Percentiles rank a stretch among this genome's conserved stretches.
phyloP scores from a whole-genome alignment of 2,888 invertebrate species.

The Amphipoea lucens region DNA sequence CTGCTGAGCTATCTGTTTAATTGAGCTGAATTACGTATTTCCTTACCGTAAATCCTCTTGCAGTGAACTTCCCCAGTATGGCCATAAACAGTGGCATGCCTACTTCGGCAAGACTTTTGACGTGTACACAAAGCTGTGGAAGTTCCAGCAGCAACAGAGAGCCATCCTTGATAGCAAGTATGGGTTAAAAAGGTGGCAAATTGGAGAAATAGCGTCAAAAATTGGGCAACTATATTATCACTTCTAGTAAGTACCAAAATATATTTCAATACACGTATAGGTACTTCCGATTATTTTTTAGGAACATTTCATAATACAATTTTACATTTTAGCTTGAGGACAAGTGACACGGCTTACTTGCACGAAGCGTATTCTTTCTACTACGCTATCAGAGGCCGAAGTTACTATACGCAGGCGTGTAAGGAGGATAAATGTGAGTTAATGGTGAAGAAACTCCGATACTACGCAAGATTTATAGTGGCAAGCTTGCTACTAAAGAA shows the following conservation, averaged over 20 bases:
- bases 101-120: constrained; percentile 99
- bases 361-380: constrained; percentile 99
- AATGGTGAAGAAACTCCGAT: constrained; percentile 98
- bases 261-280: neutral
- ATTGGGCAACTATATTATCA: constrained; percentile 99
- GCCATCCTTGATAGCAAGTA: constrained; percentile 97
- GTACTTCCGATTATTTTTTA: neutral
- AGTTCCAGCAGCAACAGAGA: constrained; percentile 99
- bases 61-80: constrained; percentile 98
- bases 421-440: constrained; percentile 98
- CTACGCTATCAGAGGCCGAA: constrained; percentile 97
- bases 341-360: constrained; percentile 98
- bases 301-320: neutral
- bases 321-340: constrained; percentile 93
- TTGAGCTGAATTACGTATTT: neutral
- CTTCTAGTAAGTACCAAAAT: constrained; percentile 93
- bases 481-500: constrained; percentile 98
- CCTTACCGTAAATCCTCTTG: constrained; percentile 64
- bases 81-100: constrained; percentile 99
- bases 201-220: constrained; percentile 99
- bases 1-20: neutral
- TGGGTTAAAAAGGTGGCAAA: constrained; percentile 99
- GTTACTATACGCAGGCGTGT: constrained; percentile 97
- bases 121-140: constrained; percentile 99
- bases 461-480: constrained; percentile 98